These are phyloP conservation scores for Drosophila bipectinata DNA, from an alignment of 1,140 invertebrate species.

Conservation along the genomic window DNA sequence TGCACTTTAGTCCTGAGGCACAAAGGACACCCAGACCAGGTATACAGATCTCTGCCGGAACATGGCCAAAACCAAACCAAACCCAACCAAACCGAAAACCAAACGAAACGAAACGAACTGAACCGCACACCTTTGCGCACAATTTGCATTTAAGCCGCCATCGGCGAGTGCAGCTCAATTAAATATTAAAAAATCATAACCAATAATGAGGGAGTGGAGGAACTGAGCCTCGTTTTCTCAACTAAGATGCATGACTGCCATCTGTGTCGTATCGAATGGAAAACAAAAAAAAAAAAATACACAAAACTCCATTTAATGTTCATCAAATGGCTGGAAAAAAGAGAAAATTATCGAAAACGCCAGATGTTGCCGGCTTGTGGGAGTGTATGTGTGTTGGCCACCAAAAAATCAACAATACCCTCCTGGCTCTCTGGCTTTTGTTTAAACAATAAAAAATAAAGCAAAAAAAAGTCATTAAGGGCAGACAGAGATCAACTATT, in stretches of 20 bases:
- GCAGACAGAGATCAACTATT: constrained; percentile 31
- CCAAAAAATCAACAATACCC: constrained; percentile 75
- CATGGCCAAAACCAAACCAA: constrained; percentile 4
- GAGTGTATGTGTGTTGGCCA: constrained; percentile 16
- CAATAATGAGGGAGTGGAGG: constrained; percentile 42
- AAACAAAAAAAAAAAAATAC: constrained; percentile 5
- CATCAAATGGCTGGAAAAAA: constrained; percentile 32
- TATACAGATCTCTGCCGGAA: not conserved
- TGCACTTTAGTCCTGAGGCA: constrained; percentile 31
- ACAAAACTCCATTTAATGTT: constrained; percentile 31
- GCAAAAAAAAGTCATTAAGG: not conserved
- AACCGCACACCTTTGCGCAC: constrained; percentile 75
- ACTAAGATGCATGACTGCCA: constrained; percentile 59
- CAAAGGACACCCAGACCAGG: constrained; percentile 13
- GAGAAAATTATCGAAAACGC: constrained; percentile 62
- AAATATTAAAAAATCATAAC: constrained; percentile 81
- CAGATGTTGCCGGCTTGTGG: constrained; percentile 55
- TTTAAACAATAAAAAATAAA: constrained; percentile 60
- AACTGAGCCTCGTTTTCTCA: constrained; percentile 7
- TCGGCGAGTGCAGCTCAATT: constrained; percentile 67
- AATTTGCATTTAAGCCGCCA: constrained; percentile 70
- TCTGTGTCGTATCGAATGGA: constrained; percentile 17
- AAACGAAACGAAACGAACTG: constrained; percentile 16
- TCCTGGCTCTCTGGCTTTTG: constrained; percentile 29
- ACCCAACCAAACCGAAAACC: constrained; percentile 6